Percentiles rank a stretch among this genome's conserved stretches.
Evolutionary conservation across 1,140 invertebrate genomes (phyloP).

Genomic region (Drosophila prosaltans): DNA sequence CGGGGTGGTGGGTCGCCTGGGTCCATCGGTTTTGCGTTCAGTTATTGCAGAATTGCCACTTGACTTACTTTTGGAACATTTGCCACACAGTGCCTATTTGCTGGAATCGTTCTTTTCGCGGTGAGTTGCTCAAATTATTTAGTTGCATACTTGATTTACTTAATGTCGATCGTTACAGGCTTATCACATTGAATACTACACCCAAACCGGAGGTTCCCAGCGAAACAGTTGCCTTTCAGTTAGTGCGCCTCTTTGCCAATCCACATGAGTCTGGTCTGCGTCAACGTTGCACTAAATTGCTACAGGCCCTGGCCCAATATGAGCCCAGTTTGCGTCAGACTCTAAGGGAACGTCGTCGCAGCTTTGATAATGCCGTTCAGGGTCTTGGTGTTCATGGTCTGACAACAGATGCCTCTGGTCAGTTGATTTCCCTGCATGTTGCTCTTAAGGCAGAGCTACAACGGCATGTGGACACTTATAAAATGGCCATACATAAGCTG

Average conservation of each 20-base stretch:
- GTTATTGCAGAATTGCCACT: slow-evolving; percentile 91
- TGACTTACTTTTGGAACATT: slow-evolving; percentile 92
- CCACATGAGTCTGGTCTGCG: slow-evolving; percentile 86
- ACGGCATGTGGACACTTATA: slow-evolving; percentile 92
- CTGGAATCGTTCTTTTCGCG: slow-evolving; percentile 93
- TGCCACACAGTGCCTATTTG: slow-evolving; percentile 93
- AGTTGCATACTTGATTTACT: neutral
- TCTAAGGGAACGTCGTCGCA: slow-evolving; percentile 87
- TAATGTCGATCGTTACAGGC: slow-evolving; percentile 68
- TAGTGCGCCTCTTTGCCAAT: slow-evolving; percentile 91
- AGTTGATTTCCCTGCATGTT: slow-evolving; percentile 87
- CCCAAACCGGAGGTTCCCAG: slow-evolving; percentile 87
- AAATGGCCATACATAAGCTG: slow-evolving; percentile 93
- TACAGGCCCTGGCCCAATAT: slow-evolving; percentile 84
- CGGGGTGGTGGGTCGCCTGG: slow-evolving; percentile 89
- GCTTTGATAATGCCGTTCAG: slow-evolving; percentile 93
- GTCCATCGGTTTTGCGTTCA: slow-evolving; percentile 88
- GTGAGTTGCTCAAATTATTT: slow-evolving; percentile 63
- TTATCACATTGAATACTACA: slow-evolving; percentile 85
- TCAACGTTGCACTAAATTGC: slow-evolving; percentile 85
- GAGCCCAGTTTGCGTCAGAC: slow-evolving; percentile 85
- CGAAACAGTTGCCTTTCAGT: slow-evolving; percentile 90
- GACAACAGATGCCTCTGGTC: slow-evolving; percentile 85
- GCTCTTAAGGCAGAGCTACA: slow-evolving; percentile 93
- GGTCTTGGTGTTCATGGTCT: slow-evolving; percentile 94